Evolutionary conservation across 2,888 invertebrate genomes (phyloP), one percentile per base, ranked within the genome.

Genomic region (Tinea trinotella): DNA sequence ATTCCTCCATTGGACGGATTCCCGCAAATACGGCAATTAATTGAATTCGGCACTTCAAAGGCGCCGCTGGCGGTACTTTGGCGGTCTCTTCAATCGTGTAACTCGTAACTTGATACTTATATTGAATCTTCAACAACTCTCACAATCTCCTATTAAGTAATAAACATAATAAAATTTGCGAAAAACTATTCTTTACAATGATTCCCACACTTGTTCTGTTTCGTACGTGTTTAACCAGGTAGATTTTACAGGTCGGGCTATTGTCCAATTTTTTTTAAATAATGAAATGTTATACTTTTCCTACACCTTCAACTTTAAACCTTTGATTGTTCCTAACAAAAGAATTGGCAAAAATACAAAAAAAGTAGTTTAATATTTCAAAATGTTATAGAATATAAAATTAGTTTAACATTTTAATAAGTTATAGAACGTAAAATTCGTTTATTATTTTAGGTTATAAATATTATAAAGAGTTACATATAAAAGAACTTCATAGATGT

Each of bases 11-110:
- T 70, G 71, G 71, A 68, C 18, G 53, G 73, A 61, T 68, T 64
- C 64, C 69, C 67, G 76, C 81, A 81, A 83, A 83, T 81, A 82
- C 71, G 79, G 77, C 82, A 78, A 84, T 84, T 85, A 84, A 85
- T 85, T 83, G 81, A 83, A 82, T 84, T 84, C 82, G 84, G 83
- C 78, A 71, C 68, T 68, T 80, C 78, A 85, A 84, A 65, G 64
- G 68, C 69, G 44, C 34, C 54, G 30, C 54, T 52, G 40, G 35
- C 44, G 24, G 36, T 18, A 74, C 79, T 80, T 82, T 82, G 82
- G 78, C 82, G 80, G 81, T 77, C 69, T 70, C 60, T 68, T 62
- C 59, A 60, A 60, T 65, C 59, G 63, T 58, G 18, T n/a, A 22
- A 2, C 36, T 17, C 24, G 78, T 70, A 81, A 83, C 68, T 66